Percentiles rank a stretch among this genome's conserved stretches.
Conservation (phyloP, 2,113 vertebrate species). For the Lamprotornis superbus region DNA sequence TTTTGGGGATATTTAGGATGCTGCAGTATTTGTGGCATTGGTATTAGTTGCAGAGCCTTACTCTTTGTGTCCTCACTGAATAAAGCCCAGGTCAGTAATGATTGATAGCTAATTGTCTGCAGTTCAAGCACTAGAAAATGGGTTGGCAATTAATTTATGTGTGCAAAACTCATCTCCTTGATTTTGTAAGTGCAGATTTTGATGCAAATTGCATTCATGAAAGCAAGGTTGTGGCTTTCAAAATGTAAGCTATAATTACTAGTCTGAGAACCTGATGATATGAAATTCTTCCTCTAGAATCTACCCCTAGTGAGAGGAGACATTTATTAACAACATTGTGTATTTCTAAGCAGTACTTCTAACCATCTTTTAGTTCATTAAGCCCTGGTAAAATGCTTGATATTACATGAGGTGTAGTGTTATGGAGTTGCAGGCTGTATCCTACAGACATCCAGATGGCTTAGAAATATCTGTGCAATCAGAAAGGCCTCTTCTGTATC, state of each 20-base stretch:
- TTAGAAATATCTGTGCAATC: not conserved
- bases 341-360: slow-evolving; percentile 21
- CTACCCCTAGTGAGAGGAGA: not conserved
- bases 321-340: not conserved
- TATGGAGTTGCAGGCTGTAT: not conserved
- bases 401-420: not conserved
- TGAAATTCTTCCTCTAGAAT: slow-evolving; percentile 10
- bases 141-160: slow-evolving; percentile 13
- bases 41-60: not conserved
- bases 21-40: not conserved
- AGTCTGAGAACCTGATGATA: slow-evolving; percentile 34
- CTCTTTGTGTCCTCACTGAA: not conserved
- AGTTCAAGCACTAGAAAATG: slow-evolving; percentile 23
- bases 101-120: not conserved
- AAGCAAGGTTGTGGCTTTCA: slow-evolving; percentile 41
- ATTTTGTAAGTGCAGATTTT: slow-evolving; percentile 51
- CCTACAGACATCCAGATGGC: not conserved
- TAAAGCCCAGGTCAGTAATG: slow-evolving; percentile 14
- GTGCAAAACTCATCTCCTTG: slow-evolving; percentile 37
- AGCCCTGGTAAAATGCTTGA: not conserved
- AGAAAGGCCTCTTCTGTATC: not conserved
- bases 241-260: slow-evolving; percentile 47
- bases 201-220: slow-evolving; percentile 32
- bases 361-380: slow-evolving; percentile 7
- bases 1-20: not conserved